These are phyloP conservation scores for Promerops cafer DNA, from an alignment of 2,113 vertebrate genomes.

Conservation along the genomic window DNA sequence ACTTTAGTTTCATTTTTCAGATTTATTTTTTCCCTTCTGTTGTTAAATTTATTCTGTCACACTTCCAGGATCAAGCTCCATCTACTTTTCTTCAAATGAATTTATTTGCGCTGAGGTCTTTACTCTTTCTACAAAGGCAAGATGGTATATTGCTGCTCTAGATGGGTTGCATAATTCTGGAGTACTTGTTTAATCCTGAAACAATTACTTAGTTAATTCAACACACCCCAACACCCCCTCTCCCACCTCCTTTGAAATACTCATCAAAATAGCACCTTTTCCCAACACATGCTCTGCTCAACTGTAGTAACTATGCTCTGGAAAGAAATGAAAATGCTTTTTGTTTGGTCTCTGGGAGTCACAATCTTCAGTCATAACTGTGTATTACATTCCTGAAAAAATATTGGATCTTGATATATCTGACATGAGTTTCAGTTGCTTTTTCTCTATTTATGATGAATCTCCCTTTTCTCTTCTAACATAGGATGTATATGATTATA, in stretches of 20 bases:
- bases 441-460: not conserved
- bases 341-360: not conserved
- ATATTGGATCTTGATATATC: not conserved
- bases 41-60: not conserved
- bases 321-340: not conserved
- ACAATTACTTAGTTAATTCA: not conserved
- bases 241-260: not conserved
- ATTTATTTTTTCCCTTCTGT: not conserved
- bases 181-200: not conserved
- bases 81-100: not conserved
- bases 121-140: not conserved
- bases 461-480: not conserved
- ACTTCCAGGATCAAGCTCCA: not conserved
- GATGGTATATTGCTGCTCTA: not conserved
- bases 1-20: not conserved
- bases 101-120: not conserved
- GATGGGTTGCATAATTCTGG: not conserved
- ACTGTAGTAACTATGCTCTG: not conserved
- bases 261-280: not conserved
- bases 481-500: not conserved
- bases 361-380: not conserved
- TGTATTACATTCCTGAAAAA: not conserved
- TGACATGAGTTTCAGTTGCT: not conserved
- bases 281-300: not conserved
- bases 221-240: not conserved